phyloP scores from a whole-genome alignment of 64 coral and sea anemone genomes.

The Montipora capricornis region DNA sequence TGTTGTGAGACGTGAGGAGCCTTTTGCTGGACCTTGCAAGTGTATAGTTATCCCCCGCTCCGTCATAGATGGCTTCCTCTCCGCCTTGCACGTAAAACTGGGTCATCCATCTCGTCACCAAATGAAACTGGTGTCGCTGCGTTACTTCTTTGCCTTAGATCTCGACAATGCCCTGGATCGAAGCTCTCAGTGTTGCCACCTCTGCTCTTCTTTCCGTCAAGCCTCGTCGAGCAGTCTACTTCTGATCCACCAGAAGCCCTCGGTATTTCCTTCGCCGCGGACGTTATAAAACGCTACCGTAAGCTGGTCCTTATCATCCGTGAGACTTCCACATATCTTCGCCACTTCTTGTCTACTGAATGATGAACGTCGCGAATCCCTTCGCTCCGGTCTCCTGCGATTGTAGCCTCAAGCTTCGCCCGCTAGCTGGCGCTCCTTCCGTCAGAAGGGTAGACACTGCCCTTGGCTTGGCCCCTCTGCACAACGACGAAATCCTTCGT shows the following conservation, averaged over 20 bases:
- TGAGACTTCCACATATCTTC: slow-evolving; percentile 6
- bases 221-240: slow-evolving; percentile 26
- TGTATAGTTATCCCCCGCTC: background rate
- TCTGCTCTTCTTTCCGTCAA: slow-evolving; percentile 19
- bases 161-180: slow-evolving; percentile 27
- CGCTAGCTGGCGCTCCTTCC: background rate
- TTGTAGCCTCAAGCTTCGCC: slow-evolving; percentile 8
- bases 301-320: slow-evolving; percentile 5
- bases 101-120: background rate
- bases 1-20: background rate
- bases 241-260: slow-evolving; percentile 13
- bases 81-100: slow-evolving; percentile 20
- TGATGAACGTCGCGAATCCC: slow-evolving; percentile 2
- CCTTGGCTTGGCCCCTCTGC: slow-evolving; percentile 21
- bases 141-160: slow-evolving; percentile 41
- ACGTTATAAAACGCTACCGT: slow-evolving; percentile 24
- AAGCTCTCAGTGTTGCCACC: slow-evolving; percentile 20
- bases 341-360: background rate
- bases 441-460: slow-evolving; percentile 36
- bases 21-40: background rate
- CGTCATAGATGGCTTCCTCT: slow-evolving; percentile 13
- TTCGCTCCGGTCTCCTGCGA: slow-evolving; percentile 8
- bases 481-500: background rate
- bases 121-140: slow-evolving; percentile 11
- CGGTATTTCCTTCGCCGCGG: slow-evolving; percentile 36